These are phyloP conservation scores for Gadopsis bispinosus DNA, from an alignment of 2,797 vertebrate species.

Conservation along the genomic window DNA sequence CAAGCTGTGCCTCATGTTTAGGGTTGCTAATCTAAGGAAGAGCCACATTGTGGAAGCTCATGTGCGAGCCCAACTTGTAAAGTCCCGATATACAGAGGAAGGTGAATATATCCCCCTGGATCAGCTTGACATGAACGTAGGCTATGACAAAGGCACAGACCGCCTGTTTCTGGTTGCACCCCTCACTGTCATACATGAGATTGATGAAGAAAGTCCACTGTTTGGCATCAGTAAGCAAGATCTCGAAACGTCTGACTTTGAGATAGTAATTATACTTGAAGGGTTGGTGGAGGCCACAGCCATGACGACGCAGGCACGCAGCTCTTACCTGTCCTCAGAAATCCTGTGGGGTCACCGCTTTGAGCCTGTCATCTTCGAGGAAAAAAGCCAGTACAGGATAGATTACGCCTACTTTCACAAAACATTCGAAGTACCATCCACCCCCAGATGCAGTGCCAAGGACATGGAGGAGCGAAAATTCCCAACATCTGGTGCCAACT, in stretches of 20 bases:
- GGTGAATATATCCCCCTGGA: constrained; percentile 96
- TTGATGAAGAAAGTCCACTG: constrained; percentile 94
- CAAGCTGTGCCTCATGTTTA: constrained; percentile 95
- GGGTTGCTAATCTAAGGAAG: constrained; percentile 94
- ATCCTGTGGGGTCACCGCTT: constrained; percentile 97
- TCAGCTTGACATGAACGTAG: constrained; percentile 96
- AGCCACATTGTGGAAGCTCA: constrained; percentile 98
- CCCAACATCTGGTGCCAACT: constrained; percentile 88
- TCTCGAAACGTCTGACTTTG: constrained; percentile 91
- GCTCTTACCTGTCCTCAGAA: constrained; percentile 93
- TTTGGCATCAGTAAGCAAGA: constrained; percentile 95
- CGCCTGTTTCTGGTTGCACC: constrained; percentile 96
- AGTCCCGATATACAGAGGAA: constrained; percentile 93
- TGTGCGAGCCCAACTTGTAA: constrained; percentile 94
- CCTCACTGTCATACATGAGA: constrained; percentile 94
- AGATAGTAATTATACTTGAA: constrained; percentile 96
- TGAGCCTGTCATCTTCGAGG: constrained; percentile 94
- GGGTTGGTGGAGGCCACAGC: constrained; percentile 97
- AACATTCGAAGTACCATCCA: constrained; percentile 94
- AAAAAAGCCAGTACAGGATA: constrained; percentile 94
- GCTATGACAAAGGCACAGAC: constrained; percentile 95
- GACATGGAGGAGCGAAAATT: constrained; percentile 95
- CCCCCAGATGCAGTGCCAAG: constrained; percentile 94
- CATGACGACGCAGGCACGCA: constrained; percentile 96
- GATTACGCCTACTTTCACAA: constrained; percentile 97